Base-by-base conservation (phyloP, 2,797 vertebrate genomes). In the Darevskia nairensis region DNA sequence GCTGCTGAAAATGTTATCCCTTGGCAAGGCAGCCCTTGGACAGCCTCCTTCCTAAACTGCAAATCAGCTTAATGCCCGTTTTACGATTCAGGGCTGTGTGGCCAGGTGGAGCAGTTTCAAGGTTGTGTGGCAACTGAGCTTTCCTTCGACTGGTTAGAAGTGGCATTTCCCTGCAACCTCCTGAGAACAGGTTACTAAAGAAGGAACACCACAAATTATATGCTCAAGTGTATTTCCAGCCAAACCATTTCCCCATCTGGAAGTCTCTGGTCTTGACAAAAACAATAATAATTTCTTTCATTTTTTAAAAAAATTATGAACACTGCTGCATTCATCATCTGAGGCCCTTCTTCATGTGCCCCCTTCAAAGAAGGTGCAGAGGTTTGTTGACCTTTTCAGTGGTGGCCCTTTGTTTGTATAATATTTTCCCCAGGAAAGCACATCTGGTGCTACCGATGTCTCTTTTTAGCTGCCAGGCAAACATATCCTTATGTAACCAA, bases 121-220 rank as follows among this genome's bases (percentile, higher is more conserved):
- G 91, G 79, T 50, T 89, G 85, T 0, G 17, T 89, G 90, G 83
- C 91, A 92, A 86, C 88, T 77, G 90, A 87, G 68, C 64, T 64
- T 29, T 69, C 81, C 83, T 83, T 83, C 81, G 86, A 84, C 77
- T 80, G 78, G 64, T 71, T 1, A 0, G n/a, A 71, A 92, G n/a
- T 85, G 55, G 85, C 89, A 80, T 87, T 88, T 90, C 89, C 82
- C 84, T 66, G 82, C 88, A 90, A 83, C 74, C 82, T 88, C 87
- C 74, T 0, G 0, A 94, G 87, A 91, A 61, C 74, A 79, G 81
- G 91, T 89, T 86, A 85, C 92, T 91, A 90, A 93, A 91, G 90
- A 94, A 71, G 89, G 87, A 92, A 92, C 92, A 64, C 92, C 87
- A 94, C 92, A 93, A 92, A 94, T 90, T 86, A 94, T 32, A 94